Evolutionary conservation across 2,797 vertebrate genomes (phyloP).

Genomic region (Nyctalus aviator): DNA sequence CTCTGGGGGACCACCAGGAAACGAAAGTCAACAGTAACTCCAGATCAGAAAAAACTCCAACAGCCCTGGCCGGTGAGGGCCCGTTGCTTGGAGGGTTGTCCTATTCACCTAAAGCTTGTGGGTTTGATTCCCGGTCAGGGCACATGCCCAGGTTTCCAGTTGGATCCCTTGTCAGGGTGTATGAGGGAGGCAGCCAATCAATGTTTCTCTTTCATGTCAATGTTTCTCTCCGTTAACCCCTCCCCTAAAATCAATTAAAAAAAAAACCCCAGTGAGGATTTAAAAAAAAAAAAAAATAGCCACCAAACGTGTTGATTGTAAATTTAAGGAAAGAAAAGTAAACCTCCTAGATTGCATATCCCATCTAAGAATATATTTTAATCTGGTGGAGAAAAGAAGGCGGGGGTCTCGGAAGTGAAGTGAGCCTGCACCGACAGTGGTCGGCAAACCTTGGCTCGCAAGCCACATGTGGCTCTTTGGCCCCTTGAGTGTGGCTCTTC

Average conservation of each 20-base stretch:
- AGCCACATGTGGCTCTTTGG: no score
- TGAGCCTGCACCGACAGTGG: rapidly evolving
- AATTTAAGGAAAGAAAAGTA: neutral
- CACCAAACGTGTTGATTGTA: neutral
- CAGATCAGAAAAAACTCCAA: neutral
- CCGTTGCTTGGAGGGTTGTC: neutral
- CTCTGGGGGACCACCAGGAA: neutral
- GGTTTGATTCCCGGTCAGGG: neutral
- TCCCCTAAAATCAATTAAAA: neutral
- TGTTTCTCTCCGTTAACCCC: neutral
- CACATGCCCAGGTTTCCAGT: neutral
- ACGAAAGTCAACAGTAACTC: neutral
- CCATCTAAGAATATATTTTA: neutral
- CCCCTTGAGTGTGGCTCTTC: no score
- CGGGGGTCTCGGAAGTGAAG: neutral
- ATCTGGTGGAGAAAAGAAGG: no score
- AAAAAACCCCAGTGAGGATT: neutral
- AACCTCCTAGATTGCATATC: neutral
- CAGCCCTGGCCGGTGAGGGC: neutral
- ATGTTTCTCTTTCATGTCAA: neutral
- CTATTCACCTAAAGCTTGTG: neutral
- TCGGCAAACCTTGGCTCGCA: no score
- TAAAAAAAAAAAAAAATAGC: neutral
- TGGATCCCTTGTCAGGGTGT: neutral
- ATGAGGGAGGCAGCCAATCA: neutral